Evolutionary conservation across 2,113 vertebrate species (phyloP).

Genomic region (Ctenomys sociabilis): DNA sequence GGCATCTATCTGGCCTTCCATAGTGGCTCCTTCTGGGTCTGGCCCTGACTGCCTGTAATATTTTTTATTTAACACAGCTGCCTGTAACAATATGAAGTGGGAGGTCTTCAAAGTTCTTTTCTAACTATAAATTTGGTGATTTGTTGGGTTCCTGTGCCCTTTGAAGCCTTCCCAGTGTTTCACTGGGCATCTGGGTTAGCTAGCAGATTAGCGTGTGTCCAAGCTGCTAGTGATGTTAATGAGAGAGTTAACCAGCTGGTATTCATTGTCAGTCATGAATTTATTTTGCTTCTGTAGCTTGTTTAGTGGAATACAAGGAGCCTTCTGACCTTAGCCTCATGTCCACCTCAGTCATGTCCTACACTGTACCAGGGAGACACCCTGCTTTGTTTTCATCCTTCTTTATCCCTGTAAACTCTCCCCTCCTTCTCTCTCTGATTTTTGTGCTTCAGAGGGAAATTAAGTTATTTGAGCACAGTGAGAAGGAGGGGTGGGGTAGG

Average conservation of each 20-base stretch:
- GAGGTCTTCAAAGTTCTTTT: background rate
- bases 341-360: background rate
- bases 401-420: background rate
- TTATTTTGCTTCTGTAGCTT: background rate
- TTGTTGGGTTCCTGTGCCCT: background rate
- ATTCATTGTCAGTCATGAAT: background rate
- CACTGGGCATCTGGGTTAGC: background rate
- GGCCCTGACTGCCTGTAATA: no score
- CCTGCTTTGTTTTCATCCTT: background rate
- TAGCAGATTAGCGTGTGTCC: background rate
- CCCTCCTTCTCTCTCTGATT: background rate
- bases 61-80: no score
- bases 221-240: no score
- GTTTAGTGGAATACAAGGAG: background rate
- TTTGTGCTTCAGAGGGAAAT: slow-evolving; percentile 5
- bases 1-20: no score
- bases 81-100: background rate
- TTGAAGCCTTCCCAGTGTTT: background rate
- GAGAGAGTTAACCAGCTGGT: background rate
- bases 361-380: background rate
- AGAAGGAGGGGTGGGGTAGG: background rate
- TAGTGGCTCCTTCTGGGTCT: no score
- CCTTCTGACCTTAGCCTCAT: background rate
- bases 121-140: background rate
- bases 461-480: slow-evolving; percentile 19